A percentile compares a stretch with the other conserved stretches of the same genome.
phyloP scores from a whole-genome alignment of 2,797 vertebrate genomes.

The Rhinichthys osculus region DNA sequence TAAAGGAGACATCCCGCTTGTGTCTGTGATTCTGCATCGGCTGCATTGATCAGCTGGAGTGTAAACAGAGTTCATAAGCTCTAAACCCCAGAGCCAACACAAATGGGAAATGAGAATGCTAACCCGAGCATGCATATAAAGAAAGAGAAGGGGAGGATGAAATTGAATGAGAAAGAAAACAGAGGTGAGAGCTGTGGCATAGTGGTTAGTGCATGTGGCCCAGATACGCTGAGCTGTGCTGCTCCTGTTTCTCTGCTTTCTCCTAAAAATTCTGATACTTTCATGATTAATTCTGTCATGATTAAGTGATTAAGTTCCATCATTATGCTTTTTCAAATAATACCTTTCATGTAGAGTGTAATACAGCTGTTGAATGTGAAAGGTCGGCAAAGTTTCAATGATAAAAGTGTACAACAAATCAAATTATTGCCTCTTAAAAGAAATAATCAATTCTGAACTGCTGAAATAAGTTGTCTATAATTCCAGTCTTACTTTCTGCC shows the following conservation, averaged over 20 bases:
- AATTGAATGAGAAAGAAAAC: slow-evolving; percentile 2
- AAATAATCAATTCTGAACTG: too few species aligned
- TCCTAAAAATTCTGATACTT: neutral
- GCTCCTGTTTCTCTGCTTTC: neutral
- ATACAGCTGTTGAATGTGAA: neutral
- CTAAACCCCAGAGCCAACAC: slow-evolving; percentile 25
- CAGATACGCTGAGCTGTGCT: neutral
- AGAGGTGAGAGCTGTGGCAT: neutral
- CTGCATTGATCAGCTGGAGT: slow-evolving; percentile 36
- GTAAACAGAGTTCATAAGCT: slow-evolving; percentile 46
- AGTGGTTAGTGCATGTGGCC: neutral
- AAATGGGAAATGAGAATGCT: slow-evolving; percentile 28
- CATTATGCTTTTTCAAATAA: neutral
- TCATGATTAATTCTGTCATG: neutral
- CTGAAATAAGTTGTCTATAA: too few species aligned
- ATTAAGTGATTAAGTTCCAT: neutral
- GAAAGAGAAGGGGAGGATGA: neutral
- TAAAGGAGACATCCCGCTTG: slow-evolving; percentile 30
- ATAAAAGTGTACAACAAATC: too few species aligned
- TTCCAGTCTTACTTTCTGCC: too few species aligned
- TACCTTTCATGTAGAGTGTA: neutral
- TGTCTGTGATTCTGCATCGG: slow-evolving; percentile 44
- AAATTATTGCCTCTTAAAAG: too few species aligned
- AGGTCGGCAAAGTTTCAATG: too few species aligned
- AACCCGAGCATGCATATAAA: neutral